Percentiles rank a stretch among this genome's conserved stretches.
These are phyloP conservation scores for Macheiramphus alcinus DNA, from an alignment of 2,113 vertebrate genomes.

Conservation along the genomic window DNA sequence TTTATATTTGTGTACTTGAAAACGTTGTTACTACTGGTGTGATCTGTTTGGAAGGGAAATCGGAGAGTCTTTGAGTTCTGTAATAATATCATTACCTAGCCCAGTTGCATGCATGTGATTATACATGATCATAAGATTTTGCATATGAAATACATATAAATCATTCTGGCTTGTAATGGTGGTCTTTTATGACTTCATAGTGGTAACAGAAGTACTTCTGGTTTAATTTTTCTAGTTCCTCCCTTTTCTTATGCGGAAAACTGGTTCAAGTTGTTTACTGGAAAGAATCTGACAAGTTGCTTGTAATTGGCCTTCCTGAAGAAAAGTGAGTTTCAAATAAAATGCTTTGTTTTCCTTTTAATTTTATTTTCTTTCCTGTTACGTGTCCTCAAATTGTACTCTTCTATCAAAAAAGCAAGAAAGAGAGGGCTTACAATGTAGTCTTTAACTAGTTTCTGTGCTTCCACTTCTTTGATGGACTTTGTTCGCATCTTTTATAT, in stretches of 20 bases:
- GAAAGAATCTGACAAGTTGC: conserved; percentile 87
- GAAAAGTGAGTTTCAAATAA: conserved; percentile 79
- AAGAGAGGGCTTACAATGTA: neutral
- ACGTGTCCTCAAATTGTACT: neutral
- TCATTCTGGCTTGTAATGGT: neutral
- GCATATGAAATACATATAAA: neutral
- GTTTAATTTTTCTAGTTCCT: conserved; percentile 79
- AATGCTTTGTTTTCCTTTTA: neutral
- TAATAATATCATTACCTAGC: neutral
- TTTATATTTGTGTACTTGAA: neutral
- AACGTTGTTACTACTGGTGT: neutral
- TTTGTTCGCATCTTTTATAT: neutral
- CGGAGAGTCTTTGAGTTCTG: neutral
- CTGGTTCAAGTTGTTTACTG: conserved; percentile 93
- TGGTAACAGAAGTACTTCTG: conserved; percentile 20
- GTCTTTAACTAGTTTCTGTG: neutral
- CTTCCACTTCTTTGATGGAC: neutral
- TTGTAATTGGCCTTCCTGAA: conserved; percentile 89
- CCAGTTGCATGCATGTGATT: neutral
- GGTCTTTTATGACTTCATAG: neutral
- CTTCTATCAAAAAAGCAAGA: neutral
- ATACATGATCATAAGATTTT: neutral
- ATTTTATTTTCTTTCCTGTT: neutral
- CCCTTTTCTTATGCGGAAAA: conserved; percentile 84
- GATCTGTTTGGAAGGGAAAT: neutral